Percentiles rank a stretch among this genome's conserved stretches.
phyloP scores from a whole-genome alignment of 2,888 invertebrate species.

The Ophonus ardosiacus region DNA sequence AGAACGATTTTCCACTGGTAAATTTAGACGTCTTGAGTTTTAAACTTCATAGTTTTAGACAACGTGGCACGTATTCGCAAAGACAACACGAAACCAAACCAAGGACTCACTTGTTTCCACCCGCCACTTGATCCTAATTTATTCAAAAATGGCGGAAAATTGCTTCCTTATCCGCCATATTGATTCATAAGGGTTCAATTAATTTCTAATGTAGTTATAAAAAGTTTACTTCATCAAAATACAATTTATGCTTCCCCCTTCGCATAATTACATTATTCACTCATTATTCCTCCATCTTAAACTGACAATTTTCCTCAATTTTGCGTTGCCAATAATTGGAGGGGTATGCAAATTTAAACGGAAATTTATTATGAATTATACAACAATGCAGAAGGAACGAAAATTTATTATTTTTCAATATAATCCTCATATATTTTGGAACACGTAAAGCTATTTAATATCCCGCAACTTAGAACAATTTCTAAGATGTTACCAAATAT shows the following conservation, averaged over 20 bases:
- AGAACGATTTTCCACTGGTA: no score
- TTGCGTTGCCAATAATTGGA: background rate
- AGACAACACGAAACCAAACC: slow-evolving; percentile 23
- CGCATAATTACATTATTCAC: slow-evolving; percentile 16
- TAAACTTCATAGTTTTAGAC: no score
- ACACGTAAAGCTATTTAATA: no score
- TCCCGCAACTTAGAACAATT: no score
- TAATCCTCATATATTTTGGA: no score
- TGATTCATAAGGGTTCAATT: slow-evolving; percentile 25
- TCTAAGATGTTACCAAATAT: no score
- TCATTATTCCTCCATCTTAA: slow-evolving; percentile 23
- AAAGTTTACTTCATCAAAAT: slow-evolving; percentile 32
- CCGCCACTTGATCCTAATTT: slow-evolving; percentile 3
- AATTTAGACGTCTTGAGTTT: no score
- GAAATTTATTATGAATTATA: background rate
- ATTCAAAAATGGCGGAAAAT: slow-evolving; percentile 13
- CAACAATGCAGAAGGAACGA: background rate
- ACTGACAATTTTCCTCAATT: slow-evolving; percentile 18
- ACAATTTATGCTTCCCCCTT: slow-evolving; percentile 29
- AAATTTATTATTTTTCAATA: background rate
- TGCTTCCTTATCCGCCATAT: slow-evolving; percentile 26
- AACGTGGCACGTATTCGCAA: background rate
- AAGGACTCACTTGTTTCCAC: slow-evolving; percentile 3
- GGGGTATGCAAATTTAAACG: background rate
- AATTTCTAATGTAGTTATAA: slow-evolving; percentile 19